Percentiles rank a stretch among this genome's conserved stretches.
phyloP scores from a whole-genome alignment of 2,888 invertebrate species.

The Melieria crassipennis region DNA sequence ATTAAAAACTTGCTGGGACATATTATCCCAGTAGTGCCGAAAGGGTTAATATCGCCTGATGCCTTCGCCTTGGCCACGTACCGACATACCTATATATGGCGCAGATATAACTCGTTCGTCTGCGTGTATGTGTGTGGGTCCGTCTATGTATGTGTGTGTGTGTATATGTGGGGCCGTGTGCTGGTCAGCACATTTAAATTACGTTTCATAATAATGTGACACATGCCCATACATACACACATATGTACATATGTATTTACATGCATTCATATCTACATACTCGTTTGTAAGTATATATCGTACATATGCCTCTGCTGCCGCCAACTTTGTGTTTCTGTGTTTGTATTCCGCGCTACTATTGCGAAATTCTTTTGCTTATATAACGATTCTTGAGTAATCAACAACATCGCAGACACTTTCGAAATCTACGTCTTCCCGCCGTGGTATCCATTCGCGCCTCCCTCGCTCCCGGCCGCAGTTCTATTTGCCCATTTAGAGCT shows the following conservation, averaged over 20 bases:
- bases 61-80: not conserved
- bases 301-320: too few relatives aligned
- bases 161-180: not conserved
- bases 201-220: not conserved
- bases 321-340: not conserved
- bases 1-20: too few relatives aligned
- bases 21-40: too few relatives aligned
- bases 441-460: too few relatives aligned
- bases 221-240: not conserved
- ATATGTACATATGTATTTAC: not conserved
- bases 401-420: too few relatives aligned
- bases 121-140: slow-evolving; percentile 36
- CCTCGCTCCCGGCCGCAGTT: too few relatives aligned
- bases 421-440: too few relatives aligned
- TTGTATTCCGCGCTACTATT: not conserved
- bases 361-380: slow-evolving; percentile 3
- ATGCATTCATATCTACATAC: not conserved
- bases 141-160: not conserved
- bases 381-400: not conserved
- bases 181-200: slow-evolving; percentile 10
- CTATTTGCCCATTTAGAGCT: too few relatives aligned
- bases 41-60: not conserved
- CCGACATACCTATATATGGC: not conserved
- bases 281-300: too few relatives aligned
- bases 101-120: too few relatives aligned